phyloP scores from a whole-genome alignment of 2,113 vertebrate species.

The Clarias batrachus region DNA sequence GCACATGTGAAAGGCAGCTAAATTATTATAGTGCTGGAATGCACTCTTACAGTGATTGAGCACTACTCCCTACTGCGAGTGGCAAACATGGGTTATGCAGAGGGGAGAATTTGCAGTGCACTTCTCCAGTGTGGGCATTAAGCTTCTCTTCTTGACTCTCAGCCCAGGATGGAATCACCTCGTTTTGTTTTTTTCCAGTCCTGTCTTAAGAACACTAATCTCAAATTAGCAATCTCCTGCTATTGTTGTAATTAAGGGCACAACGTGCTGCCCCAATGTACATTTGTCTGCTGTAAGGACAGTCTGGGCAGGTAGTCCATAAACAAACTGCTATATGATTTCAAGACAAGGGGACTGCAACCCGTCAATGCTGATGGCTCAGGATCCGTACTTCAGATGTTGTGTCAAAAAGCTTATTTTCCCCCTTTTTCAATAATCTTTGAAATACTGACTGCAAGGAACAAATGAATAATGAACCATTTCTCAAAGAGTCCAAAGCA shows the following conservation, averaged over 20 bases:
- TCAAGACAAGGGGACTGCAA: slow-evolving; percentile 60
- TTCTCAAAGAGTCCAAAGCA: slow-evolving; percentile 5
- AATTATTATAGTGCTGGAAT: slow-evolving; percentile 78
- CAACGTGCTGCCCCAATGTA: slow-evolving; percentile 61
- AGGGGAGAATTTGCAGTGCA: slow-evolving; percentile 75
- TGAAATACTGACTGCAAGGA: slow-evolving; percentile 62
- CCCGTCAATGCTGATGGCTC: slow-evolving; percentile 66
- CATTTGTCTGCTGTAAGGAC: slow-evolving; percentile 55
- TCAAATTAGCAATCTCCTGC: slow-evolving; percentile 79
- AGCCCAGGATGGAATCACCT: slow-evolving; percentile 77
- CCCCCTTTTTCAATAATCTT: slow-evolving; percentile 55
- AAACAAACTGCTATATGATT: slow-evolving; percentile 57
- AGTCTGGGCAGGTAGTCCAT: slow-evolving; percentile 71
- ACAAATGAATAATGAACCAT: slow-evolving; percentile 56
- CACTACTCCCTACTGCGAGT: slow-evolving; percentile 80
- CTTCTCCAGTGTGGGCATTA: slow-evolving; percentile 78
- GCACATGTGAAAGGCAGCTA: slow-evolving; percentile 65
- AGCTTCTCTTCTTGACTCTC: slow-evolving; percentile 72
- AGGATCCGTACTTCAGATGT: slow-evolving; percentile 75
- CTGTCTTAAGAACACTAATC: slow-evolving; percentile 80
- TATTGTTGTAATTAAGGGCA: slow-evolving; percentile 74
- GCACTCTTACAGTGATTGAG: slow-evolving; percentile 81
- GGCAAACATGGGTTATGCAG: slow-evolving; percentile 67
- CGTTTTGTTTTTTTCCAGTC: slow-evolving; percentile 63
- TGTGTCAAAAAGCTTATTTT: slow-evolving; percentile 70